phyloP scores from a whole-genome alignment of 2,797 vertebrate species.

The Tolypeutes matacus region DNA sequence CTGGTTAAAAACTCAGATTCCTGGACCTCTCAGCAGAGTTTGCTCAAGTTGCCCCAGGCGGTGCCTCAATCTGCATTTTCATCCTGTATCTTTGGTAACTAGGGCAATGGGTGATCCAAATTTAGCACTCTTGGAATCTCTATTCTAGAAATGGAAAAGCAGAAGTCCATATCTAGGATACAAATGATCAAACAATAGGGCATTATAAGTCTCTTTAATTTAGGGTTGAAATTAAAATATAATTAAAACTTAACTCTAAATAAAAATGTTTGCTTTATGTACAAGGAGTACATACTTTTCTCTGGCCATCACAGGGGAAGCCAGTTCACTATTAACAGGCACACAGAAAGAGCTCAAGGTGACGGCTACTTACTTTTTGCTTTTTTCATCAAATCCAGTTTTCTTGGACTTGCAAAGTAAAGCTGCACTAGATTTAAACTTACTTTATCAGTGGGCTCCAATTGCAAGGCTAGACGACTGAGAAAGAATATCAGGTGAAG shows the following conservation, averaged over 20 bases:
- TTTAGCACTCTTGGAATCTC: rapidly evolving
- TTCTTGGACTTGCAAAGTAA: not conserved
- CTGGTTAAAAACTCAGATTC: not conserved
- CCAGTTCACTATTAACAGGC: not conserved
- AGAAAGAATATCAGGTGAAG: not conserved
- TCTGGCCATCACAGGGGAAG: not conserved
- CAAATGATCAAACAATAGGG: not conserved
- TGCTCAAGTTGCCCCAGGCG: not conserved
- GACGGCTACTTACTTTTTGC: not conserved
- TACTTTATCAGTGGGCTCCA: too few species aligned
- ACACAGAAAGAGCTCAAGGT: not conserved
- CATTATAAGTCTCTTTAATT: not conserved
- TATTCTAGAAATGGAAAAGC: not conserved
- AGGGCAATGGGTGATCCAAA: not conserved
- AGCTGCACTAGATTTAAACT: not conserved
- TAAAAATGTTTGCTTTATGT: not conserved
- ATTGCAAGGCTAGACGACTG: rapidly evolving
- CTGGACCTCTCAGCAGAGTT: too few species aligned
- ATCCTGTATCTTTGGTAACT: too few species aligned
- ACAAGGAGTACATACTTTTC: too few species aligned
- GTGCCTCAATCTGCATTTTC: rapidly evolving
- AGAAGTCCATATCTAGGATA: not conserved
- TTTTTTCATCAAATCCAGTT: not conserved
- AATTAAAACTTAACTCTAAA: not conserved
- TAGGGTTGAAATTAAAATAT: not conserved